phyloP scores from a whole-genome alignment of 64 coral and sea anemone genomes.

The Stichodactyla helianthus region DNA sequence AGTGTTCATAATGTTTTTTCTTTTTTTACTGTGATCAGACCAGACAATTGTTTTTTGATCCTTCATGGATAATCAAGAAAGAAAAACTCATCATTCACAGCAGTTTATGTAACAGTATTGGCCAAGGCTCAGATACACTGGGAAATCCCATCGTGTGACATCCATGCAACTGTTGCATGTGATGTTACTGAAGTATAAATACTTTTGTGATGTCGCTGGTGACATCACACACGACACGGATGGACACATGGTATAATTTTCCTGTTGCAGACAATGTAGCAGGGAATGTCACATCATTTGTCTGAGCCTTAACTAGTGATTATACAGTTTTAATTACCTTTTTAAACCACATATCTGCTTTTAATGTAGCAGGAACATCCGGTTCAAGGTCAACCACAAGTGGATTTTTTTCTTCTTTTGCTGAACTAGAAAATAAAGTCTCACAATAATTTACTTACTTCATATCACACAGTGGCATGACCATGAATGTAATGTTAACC shows the following conservation, averaged over 20 bases:
- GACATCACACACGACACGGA: too few species aligned
- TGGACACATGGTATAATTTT: too few species aligned
- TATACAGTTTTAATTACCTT: constrained; percentile 47
- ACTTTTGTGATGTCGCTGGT: too few species aligned
- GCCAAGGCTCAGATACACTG: too few species aligned
- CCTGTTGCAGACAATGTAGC: too few species aligned
- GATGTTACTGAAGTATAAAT: too few species aligned
- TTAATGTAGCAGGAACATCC: constrained; percentile 59
- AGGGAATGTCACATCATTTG: too few species aligned
- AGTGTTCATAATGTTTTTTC: background rate
- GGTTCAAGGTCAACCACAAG: constrained; percentile 64
- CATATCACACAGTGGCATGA: too few species aligned
- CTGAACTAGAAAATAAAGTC: background rate
- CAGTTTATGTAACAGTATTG: background rate
- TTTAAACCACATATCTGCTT: constrained; percentile 85
- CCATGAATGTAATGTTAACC: too few species aligned
- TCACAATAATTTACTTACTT: background rate
- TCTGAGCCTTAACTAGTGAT: too few species aligned
- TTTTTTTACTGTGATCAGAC: background rate
- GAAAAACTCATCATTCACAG: constrained; percentile 4
- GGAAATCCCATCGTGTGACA: too few species aligned
- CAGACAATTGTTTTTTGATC: background rate
- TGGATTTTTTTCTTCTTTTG: constrained; percentile 62
- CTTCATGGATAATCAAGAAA: background rate
- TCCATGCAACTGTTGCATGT: too few species aligned